These are phyloP conservation scores for Sceloporus tristichus DNA, from an alignment of 2,113 vertebrate genomes.

Conservation along the genomic window DNA sequence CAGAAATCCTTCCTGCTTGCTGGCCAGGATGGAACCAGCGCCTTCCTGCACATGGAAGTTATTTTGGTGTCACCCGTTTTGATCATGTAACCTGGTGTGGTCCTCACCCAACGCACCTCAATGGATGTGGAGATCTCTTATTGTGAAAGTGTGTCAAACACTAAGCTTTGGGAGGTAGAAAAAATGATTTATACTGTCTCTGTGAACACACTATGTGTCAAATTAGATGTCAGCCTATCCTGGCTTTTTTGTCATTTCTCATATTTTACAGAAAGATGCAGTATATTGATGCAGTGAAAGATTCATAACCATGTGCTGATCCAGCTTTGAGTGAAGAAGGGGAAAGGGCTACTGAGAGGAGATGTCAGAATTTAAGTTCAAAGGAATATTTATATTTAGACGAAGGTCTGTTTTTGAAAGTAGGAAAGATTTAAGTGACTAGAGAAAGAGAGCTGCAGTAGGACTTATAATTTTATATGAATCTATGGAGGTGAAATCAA, in stretches of 20 bases:
- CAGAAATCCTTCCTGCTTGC: too few species aligned
- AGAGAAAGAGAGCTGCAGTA: not conserved
- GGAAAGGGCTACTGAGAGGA: constrained; percentile 18
- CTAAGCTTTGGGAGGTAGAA: not conserved
- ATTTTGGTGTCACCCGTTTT: too few species aligned
- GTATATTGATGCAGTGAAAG: not conserved
- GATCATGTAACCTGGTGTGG: too few species aligned
- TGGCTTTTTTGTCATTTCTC: not conserved
- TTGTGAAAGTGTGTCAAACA: not conserved
- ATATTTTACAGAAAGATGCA: not conserved
- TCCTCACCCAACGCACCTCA: too few species aligned
- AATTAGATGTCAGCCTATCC: not conserved
- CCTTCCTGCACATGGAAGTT: too few species aligned
- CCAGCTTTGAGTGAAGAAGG: not conserved
- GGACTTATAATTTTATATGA: constrained; percentile 24
- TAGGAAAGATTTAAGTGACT: not conserved
- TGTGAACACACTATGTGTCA: not conserved
- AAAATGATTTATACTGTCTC: not conserved
- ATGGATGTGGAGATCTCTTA: not conserved
- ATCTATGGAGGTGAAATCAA: constrained; percentile 38
- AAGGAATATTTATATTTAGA: not conserved
- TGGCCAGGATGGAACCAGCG: too few species aligned
- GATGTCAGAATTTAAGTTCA: not conserved
- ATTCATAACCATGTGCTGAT: not conserved
- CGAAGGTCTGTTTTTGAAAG: not conserved